Evolutionary conservation across 2,888 invertebrate genomes (phyloP).

Genomic region (Netelia virgata): DNA sequence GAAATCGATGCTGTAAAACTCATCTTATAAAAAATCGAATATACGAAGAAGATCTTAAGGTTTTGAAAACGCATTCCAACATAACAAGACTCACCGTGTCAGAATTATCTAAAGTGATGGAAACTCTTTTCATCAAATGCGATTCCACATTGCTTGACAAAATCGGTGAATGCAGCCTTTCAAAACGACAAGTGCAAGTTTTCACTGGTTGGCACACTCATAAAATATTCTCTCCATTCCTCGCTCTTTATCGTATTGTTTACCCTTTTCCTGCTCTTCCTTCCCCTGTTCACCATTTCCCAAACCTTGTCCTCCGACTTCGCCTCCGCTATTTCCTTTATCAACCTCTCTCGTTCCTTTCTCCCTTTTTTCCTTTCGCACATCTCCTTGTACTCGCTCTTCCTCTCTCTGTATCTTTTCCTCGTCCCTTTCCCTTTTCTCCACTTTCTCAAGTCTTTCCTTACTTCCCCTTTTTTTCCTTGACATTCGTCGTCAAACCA

Average conservation of each 20-base stretch:
- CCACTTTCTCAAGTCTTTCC: slow-evolving; percentile 11
- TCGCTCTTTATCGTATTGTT: background rate
- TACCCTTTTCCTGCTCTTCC: background rate
- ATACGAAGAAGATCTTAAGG: no score
- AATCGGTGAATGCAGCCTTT: no score
- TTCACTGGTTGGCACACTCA: background rate
- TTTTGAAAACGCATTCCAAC: no score
- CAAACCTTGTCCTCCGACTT: slow-evolving; percentile 21
- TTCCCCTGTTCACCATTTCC: slow-evolving; percentile 19
- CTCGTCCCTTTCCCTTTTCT: background rate
- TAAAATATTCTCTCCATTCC: slow-evolving; percentile 22
- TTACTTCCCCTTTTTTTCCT: slow-evolving; percentile 19
- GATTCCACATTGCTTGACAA: no score
- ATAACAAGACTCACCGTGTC: no score
- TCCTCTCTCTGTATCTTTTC: background rate
- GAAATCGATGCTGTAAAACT: no score
- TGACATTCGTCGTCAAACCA: slow-evolving; percentile 25
- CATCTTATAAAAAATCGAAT: no score
- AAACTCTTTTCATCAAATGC: no score
- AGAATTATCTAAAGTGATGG: no score
- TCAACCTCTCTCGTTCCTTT: background rate
- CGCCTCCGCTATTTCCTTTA: slow-evolving; percentile 21
- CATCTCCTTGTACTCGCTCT: no score
- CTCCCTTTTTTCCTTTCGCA: background rate
- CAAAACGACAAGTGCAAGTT: no score